Evolutionary conservation across 2,797 vertebrate genomes (phyloP).

Genomic region (Hippoglossus hippoglossus): DNA sequence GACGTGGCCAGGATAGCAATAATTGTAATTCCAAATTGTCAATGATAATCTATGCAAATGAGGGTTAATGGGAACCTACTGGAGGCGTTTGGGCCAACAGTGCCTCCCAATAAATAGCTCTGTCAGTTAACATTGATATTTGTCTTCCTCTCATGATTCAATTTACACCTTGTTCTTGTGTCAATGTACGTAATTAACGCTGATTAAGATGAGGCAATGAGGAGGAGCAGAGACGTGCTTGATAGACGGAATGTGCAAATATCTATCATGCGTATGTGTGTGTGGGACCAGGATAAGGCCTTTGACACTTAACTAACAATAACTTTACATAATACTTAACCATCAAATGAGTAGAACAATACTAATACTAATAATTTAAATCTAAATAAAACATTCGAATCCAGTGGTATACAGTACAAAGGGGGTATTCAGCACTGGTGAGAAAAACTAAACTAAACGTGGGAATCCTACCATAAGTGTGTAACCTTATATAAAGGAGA

Average conservation of each 20-base stretch:
- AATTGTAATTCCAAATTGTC: slow-evolving; percentile 79
- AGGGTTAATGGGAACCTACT: slow-evolving; percentile 79
- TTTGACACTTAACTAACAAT: neutral
- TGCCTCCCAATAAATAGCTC: slow-evolving; percentile 64
- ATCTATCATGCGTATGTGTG: slow-evolving; percentile 7
- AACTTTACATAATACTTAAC: no score
- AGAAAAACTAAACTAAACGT: slow-evolving; percentile 7
- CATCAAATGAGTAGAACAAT: no score
- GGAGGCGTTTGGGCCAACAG: slow-evolving; percentile 68
- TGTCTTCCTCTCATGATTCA: slow-evolving; percentile 83
- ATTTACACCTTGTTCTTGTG: slow-evolving; percentile 86
- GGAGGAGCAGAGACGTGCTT: slow-evolving; percentile 28
- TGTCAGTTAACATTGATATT: slow-evolving; percentile 84
- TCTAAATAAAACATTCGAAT: neutral
- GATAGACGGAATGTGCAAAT: slow-evolving; percentile 32
- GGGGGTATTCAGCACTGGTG: slow-evolving; percentile 26
- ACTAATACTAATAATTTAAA: no score
- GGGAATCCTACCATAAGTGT: slow-evolving; percentile 6
- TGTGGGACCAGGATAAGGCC: neutral
- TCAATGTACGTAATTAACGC: slow-evolving; percentile 91
- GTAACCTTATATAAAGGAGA: slow-evolving; percentile 68
- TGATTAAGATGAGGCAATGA: slow-evolving; percentile 85
- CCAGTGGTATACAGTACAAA: slow-evolving; percentile 33
- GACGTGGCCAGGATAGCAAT: slow-evolving; percentile 56
- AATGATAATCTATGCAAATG: slow-evolving; percentile 82